Evolutionary conservation across 1,140 invertebrate genomes (phyloP).

Genomic region (Streblospio benedicti): DNA sequence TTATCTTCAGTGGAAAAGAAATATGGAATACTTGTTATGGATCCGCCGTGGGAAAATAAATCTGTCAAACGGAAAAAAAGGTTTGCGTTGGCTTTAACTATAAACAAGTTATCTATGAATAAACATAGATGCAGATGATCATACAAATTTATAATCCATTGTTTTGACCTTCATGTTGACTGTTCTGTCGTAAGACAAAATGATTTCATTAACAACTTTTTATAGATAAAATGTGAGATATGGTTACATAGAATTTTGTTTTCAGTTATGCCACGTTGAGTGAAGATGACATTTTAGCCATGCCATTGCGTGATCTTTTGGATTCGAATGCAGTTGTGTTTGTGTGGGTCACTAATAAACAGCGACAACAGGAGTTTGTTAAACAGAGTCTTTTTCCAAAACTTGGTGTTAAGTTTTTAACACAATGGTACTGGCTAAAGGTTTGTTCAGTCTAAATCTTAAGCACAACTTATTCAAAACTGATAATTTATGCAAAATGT

Average conservation of each 20-base stretch:
- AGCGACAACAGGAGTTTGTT: neutral
- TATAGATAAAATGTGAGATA: no score
- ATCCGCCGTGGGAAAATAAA: neutral
- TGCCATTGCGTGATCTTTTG: conserved; percentile 20
- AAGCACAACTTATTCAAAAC: no score
- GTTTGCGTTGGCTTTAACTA: neutral
- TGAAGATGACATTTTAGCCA: neutral
- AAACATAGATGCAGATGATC: no score
- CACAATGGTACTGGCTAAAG: neutral
- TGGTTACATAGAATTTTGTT: no score
- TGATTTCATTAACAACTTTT: no score
- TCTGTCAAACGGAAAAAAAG: conserved; percentile 1
- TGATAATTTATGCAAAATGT: no score
- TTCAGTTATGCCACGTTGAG: neutral
- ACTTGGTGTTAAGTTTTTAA: neutral
- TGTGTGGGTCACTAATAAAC: conserved; percentile 33
- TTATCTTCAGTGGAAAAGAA: neutral
- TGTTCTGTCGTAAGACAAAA: no score
- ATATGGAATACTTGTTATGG: neutral
- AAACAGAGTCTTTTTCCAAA: neutral
- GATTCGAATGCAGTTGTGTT: conserved; percentile 21
- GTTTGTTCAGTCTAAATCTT: no score
- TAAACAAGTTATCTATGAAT: neutral
- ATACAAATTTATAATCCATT: neutral
- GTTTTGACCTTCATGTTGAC: no score